phyloP scores from a whole-genome alignment of 2,113 vertebrate genomes.

The Ancistrus triradiatus region DNA sequence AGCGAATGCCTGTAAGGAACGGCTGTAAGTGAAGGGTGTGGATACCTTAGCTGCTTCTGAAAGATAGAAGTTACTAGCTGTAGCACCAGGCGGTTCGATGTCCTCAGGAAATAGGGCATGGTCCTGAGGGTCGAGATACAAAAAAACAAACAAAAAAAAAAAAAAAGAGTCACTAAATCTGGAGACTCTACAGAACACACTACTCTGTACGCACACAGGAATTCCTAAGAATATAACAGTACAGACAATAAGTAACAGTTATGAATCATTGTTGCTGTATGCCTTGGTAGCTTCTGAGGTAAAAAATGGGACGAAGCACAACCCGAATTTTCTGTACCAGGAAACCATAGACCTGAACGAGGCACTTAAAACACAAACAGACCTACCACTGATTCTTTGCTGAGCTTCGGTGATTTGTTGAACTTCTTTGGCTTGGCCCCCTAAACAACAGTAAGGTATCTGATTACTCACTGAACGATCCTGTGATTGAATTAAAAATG shows the following conservation, averaged over 20 bases:
- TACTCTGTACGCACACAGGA: neutral
- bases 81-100: constrained; percentile 47
- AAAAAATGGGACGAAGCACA: too few species aligned
- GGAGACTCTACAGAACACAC: neutral
- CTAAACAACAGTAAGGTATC: constrained; percentile 9
- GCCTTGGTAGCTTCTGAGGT: too few species aligned
- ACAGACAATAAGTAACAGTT: too few species aligned
- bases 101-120: neutral
- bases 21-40: too few species aligned
- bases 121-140: constrained; percentile 44
- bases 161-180: too few species aligned
- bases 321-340: too few species aligned
- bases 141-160: neutral
- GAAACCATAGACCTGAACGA: too few species aligned
- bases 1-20: too few species aligned
- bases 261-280: too few species aligned
- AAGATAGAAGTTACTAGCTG: constrained; percentile 44
- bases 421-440: constrained; percentile 50
- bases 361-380: too few species aligned
- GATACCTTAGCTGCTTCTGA: constrained; percentile 66
- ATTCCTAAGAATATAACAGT: too few species aligned
- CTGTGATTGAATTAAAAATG: neutral
- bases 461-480: neutral
- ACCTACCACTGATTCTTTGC: constrained; percentile 46
- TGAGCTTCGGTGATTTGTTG: constrained; percentile 34